These are phyloP conservation scores for Ranitomeya imitator DNA, from an alignment of 2,113 vertebrate genomes.

Conservation along the genomic window DNA sequence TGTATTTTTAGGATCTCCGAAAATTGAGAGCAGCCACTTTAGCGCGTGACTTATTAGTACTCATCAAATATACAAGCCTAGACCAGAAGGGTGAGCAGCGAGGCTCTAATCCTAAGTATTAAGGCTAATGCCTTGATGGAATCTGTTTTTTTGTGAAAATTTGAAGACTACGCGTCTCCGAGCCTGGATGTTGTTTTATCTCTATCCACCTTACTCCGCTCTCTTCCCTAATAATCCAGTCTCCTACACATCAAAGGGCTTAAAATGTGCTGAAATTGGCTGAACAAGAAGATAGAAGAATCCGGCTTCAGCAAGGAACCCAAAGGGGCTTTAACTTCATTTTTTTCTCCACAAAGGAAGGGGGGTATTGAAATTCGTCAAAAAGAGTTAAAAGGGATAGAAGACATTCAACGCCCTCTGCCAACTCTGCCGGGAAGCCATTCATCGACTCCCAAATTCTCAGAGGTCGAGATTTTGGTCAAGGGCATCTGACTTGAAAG, in stretches of 20 bases:
- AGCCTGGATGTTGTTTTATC: constrained; percentile 51
- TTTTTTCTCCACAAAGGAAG: background rate
- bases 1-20: background rate
- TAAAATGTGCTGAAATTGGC: constrained; percentile 54
- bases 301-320: constrained; percentile 23
- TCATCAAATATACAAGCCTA: constrained; percentile 1
- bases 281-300: constrained; percentile 46
- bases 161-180: constrained; percentile 5
- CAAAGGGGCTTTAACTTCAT: constrained; percentile 47
- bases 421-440: background rate
- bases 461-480: background rate
- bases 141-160: constrained; percentile 44
- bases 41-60: constrained; percentile 25
- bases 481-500: constrained; percentile 21
- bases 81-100: constrained; percentile 6
- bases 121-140: constrained; percentile 53
- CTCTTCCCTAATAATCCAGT: constrained; percentile 56
- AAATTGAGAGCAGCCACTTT: constrained; percentile 14
- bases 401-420: constrained; percentile 8
- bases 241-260: constrained; percentile 57
- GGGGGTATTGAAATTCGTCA: constrained; percentile 9
- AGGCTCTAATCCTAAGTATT: constrained; percentile 43
- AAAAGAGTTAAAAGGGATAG: constrained; percentile 29
- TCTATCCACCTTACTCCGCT: constrained; percentile 49
- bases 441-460: constrained; percentile 15